Base-by-base conservation (phyloP, 2,797 vertebrate genomes). In the Chelmon rostratus region DNA sequence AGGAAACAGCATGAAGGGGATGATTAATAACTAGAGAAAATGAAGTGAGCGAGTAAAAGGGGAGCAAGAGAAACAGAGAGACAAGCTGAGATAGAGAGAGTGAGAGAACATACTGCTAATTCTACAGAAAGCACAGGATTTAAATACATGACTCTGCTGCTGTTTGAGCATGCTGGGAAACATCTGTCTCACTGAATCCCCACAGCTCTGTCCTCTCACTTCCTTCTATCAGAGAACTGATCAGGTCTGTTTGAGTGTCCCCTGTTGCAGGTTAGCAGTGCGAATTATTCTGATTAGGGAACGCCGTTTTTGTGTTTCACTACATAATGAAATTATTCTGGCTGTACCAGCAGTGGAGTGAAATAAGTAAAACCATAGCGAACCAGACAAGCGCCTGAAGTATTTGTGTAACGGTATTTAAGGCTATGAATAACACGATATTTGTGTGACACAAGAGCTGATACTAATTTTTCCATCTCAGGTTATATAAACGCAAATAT, bases 101-200 rank as follows among this genome's bases (percentile, higher is more conserved):
- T 23, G 38, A 44, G 15, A 23, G 38, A 46, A 9, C 11, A 49
- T 19, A 56, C 19, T 54, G n/a, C 64, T 76, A 72, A 79, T 79
- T 53, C 62, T 28, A 50, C 68, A 58, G 71, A 65, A 68, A 54
- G 21, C 18, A 57, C 59, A 58, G 6, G 42, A 58, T 81, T 78
- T 71, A 52, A 86, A 82, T 42, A 5, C 62, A 76, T 52, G 3
- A 13, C 70, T 66, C 50, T 57, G 49, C 62, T 74, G 82, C 68
- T 63, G 68, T 73, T 66, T 44, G 62, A 53, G 65, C 83, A 83
- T 81, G 73, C 89, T 72, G 86, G 57, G 82, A 85, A 86, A 83
- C 83, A 89, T 89, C 84, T 90, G 85, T 70, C 76, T 82, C 38
- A 25, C 46, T 33, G 56, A 78, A 62, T 53, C 59, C 62, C 53